Base-by-base conservation (phyloP, 2,888 invertebrate species). In the Gari tellinella region DNA sequence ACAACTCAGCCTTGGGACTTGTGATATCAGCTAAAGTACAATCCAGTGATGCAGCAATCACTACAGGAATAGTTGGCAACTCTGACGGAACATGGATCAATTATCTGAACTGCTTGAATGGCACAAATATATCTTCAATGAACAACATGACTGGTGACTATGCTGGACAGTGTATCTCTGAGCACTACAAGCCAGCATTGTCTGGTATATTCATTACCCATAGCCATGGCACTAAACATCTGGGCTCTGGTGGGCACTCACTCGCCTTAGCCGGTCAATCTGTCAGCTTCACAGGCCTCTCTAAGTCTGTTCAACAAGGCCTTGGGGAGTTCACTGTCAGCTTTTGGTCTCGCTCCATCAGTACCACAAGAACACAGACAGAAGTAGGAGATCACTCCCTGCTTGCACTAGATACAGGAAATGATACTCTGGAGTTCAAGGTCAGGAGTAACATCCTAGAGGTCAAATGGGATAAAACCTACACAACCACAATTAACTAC, bases 11-110 rank as follows among this genome's bases (percentile, higher is more conserved):
- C 15, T 40, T 73, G 7, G 82, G 84, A 1, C 64, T 85, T 14
- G 65, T 77, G 0, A 64, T 66, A 48, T 58, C 72, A 12, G 70
- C 73, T 51, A 82, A 76, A 45, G 43, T 82, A 4, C 56, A 48
- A 12, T 37, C 48, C 14, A 49, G 52, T 56, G 63, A 72, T 51
- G 68, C 73, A 26, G 46, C 25, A 19, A 68, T 45, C 26, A 72
- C 72, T 25, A n/a, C 49, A 0, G 87, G 87, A 8, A 37, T 87
- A 25, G 48, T 87, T 1, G 86, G 87, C 10, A 79, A 75, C 41
- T 43, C 72, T 8, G 85, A 84, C 55, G 72, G 64, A 7, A 60
- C 62, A n/a, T 82, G 83, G 82, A 67, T 73, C 46, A 82, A 76
- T 58, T 84, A 87, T 55, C 48, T 87, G 2, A 52, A 76, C 21